Conservation (phyloP, 2,888 invertebrate species). For the Halocaridina rubra region DNA sequence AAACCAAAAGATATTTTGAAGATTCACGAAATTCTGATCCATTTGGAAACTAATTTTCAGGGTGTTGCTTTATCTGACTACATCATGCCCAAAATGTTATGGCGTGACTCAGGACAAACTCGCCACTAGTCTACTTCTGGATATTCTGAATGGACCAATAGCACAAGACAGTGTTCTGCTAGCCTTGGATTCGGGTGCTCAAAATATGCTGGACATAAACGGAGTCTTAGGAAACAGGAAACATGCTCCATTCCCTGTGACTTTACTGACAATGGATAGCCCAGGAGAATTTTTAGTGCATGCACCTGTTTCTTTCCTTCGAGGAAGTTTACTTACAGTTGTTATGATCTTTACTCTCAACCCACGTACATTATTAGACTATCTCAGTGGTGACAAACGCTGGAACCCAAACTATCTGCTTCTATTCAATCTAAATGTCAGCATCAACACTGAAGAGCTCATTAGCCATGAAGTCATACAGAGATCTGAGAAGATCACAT, state of each 20-base stretch:
- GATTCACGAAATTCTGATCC: too few species aligned
- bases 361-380: not conserved
- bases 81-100: too few species aligned
- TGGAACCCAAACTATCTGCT: constrained; percentile 38
- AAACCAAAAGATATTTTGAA: too few species aligned
- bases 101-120: too few species aligned
- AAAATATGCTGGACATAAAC: not conserved
- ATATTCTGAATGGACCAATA: constrained; percentile 2
- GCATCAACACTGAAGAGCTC: not conserved
- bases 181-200: constrained; percentile 6
- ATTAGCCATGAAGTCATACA: constrained; percentile 16
- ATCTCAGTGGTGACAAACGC: not conserved
- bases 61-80: too few species aligned
- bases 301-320: not conserved
- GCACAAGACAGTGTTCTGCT: constrained; percentile 10
- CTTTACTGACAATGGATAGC: not conserved
- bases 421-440: constrained; percentile 25
- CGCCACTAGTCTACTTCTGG: not conserved
- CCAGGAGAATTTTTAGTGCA: not conserved
- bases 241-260: not conserved
- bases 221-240: not conserved
- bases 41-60: too few species aligned
- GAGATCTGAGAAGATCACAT: constrained; percentile 17
- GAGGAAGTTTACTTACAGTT: constrained; percentile 12
- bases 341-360: not conserved